Evolutionary conservation across 2,797 vertebrate species (phyloP), one percentile per base, ranked within the genome.

Genomic region (Oreochromis mossambicus): DNA sequence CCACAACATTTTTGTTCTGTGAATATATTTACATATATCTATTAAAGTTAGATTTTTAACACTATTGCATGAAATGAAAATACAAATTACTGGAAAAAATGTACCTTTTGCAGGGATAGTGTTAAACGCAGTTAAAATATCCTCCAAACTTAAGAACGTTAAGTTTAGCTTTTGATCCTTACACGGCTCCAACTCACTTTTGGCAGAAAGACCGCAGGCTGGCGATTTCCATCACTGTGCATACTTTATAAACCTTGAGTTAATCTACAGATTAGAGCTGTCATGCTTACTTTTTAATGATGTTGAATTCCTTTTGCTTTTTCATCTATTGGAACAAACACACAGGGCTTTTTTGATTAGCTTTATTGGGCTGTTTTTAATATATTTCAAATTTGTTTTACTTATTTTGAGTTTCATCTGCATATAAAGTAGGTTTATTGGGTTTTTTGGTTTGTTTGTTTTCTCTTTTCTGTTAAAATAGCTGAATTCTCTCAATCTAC

Each of bases 201-300:
- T 78, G 70, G 78, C 52, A 86, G 29, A 21, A 48, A 78, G 9
- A 38, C 75, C 34, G 73, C 21, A 56, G 76, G 76, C 85, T 75
- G 88, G 78, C 26, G 46, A 77, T 63, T 81, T 86, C 48, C 75
- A 58, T 78, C 75, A 79, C 68, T 41, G 32, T 43, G 12, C 34
- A 58, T n/a, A 76, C 50, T 58, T 79, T 85, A 41, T 26, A 78
- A 89, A 88, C 2, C 55, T 87, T 43, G 7, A 80, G 15, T 55
- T 91, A 84, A 92, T 87, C 81, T 68, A 26, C 75, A 87, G 88
- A 87, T 93, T 91, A 92, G 46, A 32, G 73, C 80, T 21, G 54
- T 82, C 4, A 4, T 48, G 82, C 79, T 86, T 81, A 68, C 78
- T 78, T 89, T 92, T 86, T 86, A 83, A 90, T 91, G 77, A 86